These are phyloP conservation scores for Holacanthella duospinosa DNA, from an alignment of 2,888 invertebrate genomes.

Conservation along the genomic window DNA sequence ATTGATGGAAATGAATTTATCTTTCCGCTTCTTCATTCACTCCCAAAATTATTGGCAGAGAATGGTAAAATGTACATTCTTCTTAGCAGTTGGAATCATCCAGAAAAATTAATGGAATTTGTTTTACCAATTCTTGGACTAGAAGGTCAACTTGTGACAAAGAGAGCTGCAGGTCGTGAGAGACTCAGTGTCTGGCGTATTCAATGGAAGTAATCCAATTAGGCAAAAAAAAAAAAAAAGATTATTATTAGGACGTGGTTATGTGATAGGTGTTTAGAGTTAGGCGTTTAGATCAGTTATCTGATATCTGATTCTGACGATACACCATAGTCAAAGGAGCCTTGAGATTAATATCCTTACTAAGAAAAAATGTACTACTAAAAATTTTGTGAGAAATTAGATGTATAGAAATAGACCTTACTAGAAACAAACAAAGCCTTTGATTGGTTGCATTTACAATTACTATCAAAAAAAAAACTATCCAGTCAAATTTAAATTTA, in stretches of 20 bases:
- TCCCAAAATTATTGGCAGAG: constrained; percentile 60
- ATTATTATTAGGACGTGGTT: background rate
- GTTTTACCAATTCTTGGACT: constrained; percentile 45
- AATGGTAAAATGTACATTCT: constrained; percentile 77
- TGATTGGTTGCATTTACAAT: no score
- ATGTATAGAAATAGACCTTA: background rate
- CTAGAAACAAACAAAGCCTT: no score
- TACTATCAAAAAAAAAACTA: no score
- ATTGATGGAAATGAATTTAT: constrained; percentile 61
- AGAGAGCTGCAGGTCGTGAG: constrained; percentile 75
- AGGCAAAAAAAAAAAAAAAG: background rate
- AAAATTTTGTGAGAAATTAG: background rate
- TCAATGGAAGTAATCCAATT: background rate
- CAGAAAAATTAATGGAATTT: constrained; percentile 53
- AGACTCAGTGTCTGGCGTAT: constrained; percentile 56
- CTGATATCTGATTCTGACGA: background rate
- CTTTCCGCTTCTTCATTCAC: constrained; percentile 53
- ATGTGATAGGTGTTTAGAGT: background rate
- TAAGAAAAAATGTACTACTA: background rate
- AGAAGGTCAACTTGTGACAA: constrained; percentile 52
- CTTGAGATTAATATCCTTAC: background rate
- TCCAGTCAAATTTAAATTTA: no score
- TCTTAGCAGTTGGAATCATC: constrained; percentile 78
- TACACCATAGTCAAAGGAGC: background rate
- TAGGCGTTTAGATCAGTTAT: no score